Conservation (phyloP, 2,888 invertebrate genomes). For the Xestia xanthographa region DNA sequence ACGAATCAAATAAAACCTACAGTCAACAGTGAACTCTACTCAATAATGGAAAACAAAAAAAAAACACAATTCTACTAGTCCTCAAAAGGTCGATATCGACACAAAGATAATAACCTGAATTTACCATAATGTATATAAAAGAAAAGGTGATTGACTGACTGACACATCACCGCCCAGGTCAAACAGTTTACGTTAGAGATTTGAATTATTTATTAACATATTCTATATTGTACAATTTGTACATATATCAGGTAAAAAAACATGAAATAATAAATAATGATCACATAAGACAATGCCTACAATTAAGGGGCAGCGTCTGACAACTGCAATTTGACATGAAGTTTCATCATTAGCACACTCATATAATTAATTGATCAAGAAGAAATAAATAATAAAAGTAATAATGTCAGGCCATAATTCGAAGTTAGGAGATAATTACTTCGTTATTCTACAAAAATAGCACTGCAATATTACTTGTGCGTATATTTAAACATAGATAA, state of each 20-base stretch:
- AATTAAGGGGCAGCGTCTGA: not conserved
- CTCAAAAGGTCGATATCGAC: slow-evolving; percentile 33
- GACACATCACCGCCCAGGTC: slow-evolving; percentile 52
- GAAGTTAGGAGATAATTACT: slow-evolving; percentile 50
- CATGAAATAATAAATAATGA: slow-evolving; percentile 17
- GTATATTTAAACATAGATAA: slow-evolving; percentile 76
- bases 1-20: not conserved
- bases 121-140: slow-evolving; percentile 47
- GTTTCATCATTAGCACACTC: slow-evolving; percentile 45
- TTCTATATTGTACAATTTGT: slow-evolving; percentile 51
- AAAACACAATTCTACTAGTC: not conserved
- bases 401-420: slow-evolving; percentile 41
- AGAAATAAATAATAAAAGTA: slow-evolving; percentile 18
- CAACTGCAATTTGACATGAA: slow-evolving; percentile 14
- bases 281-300: slow-evolving; percentile 5
- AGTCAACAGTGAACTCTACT: not conserved
- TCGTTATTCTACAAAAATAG: slow-evolving; percentile 77
- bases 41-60: not conserved
- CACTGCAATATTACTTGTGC: slow-evolving; percentile 70
- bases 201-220: slow-evolving; percentile 56
- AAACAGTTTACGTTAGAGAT: slow-evolving; percentile 48
- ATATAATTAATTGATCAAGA: slow-evolving; percentile 8
- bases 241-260: slow-evolving; percentile 33
- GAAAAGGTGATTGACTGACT: slow-evolving; percentile 56
- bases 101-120: slow-evolving; percentile 39